Evolutionary conservation across 2,888 invertebrate genomes (phyloP), one percentile per base, ranked within the genome.

Genomic region (Laspeyria flexula): DNA sequence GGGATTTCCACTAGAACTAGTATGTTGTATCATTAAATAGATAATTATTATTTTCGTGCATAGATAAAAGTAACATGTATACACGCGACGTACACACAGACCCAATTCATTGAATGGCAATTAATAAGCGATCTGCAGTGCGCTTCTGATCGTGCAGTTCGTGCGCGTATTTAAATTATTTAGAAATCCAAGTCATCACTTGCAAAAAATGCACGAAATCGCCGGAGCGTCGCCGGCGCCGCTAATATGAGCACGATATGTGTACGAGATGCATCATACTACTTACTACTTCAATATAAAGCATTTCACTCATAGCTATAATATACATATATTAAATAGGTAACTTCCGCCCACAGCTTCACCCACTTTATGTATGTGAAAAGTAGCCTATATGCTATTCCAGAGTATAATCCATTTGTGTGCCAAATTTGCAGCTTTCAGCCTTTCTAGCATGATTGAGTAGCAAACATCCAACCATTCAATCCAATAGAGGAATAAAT

Each of bases 141-240:
- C 78, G 79, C 76, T 82, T 77, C 75, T 75, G 77, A n/a, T n/a
- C n/a, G n/a, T n/a, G n/a, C n/a, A 66, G 73, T 75, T 85, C 89
- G 88, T 89, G 89, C 86, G 79, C 81, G 86, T 88, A 90, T 90
- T 90, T 88, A 90, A 90, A 91, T 91, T 86, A 90, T 90, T 90
- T 91, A 91, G 91, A 91, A 91, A 91, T 84, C 88, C 74, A 74
- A 83, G 85, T 83, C 81, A 83, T 84, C 89, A 83, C 77, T 85
- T 88, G 89, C 80, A 88, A 90, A 90, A 90, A 90, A 85, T 84
- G 88, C 83, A 88, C 84, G 88, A 86, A 88, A 85, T 82, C 90
- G 86, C 33, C 86, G 81, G 72, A 88, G 89, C 90, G 88, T 69
- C 84, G 77, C 56, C 64, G 73, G 68, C 77, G 78, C 73, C 69